These are phyloP conservation scores for Euproctis similis DNA, from an alignment of 2,888 invertebrate species.

Conservation along the genomic window DNA sequence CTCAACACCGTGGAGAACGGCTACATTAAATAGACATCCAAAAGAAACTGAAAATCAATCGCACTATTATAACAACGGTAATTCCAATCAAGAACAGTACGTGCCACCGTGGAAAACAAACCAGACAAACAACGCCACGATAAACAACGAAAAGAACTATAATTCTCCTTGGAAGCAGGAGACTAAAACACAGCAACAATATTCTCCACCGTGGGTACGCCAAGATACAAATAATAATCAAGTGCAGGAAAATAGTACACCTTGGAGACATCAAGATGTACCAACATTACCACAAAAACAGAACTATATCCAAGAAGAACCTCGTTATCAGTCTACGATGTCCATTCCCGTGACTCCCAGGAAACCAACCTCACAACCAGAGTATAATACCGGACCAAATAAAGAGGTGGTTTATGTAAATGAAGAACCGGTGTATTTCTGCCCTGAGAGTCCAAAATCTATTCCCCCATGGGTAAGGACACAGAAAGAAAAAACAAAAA, in stretches of 20 bases:
- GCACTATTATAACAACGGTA: slow-evolving; percentile 38
- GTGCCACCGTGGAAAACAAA: slow-evolving; percentile 54
- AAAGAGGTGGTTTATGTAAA: slow-evolving; percentile 64
- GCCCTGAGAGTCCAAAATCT: slow-evolving; percentile 63
- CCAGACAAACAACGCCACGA: slow-evolving; percentile 37
- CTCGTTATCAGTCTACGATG: slow-evolving; percentile 65
- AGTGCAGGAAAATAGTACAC: slow-evolving; percentile 38
- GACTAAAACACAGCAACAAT: slow-evolving; percentile 40
- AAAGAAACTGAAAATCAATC: slow-evolving; percentile 43
- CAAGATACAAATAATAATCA: slow-evolving; percentile 52
- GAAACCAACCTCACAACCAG: slow-evolving; percentile 47
- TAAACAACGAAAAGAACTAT: slow-evolving; percentile 36
- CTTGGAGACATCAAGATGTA: slow-evolving; percentile 44
- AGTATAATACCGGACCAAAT: slow-evolving; percentile 47
- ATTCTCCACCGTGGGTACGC: slow-evolving; percentile 45
- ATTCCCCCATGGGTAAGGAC: slow-evolving; percentile 67
- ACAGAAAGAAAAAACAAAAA: slow-evolving; percentile 68
- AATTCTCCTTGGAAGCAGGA: slow-evolving; percentile 54
- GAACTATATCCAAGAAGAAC: slow-evolving; percentile 40
- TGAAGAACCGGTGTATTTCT: slow-evolving; percentile 63
- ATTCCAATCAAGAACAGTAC: slow-evolving; percentile 39
- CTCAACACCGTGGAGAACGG: slow-evolving; percentile 57
- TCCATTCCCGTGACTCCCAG: slow-evolving; percentile 64
- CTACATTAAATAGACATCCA: slow-evolving; percentile 50
- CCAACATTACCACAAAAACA: slow-evolving; percentile 34